Percentiles rank a stretch among this genome's conserved stretches.
Evolutionary conservation across 92 coral and sea anemone genomes (phyloP).

Genomic region (Umimayanthus chanpuru): DNA sequence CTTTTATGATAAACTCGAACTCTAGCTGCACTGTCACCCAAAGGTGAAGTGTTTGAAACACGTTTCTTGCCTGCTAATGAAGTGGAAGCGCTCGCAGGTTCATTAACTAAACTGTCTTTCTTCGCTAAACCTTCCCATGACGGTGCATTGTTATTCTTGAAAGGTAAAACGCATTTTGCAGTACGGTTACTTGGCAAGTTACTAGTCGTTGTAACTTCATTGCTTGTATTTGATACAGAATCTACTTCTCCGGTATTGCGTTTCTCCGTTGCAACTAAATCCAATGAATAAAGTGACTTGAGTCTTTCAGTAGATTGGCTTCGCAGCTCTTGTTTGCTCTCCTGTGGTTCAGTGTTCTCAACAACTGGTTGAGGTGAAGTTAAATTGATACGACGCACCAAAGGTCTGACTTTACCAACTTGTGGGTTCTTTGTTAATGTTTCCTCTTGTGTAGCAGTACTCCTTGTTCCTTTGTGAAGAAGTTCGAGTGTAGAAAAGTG

Average conservation of each 20-base stretch:
- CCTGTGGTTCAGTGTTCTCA: neutral
- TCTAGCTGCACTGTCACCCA: slow-evolving; percentile 3
- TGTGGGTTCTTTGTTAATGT: slow-evolving; percentile 16
- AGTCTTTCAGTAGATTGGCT: neutral
- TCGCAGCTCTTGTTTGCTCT: neutral
- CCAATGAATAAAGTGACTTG: neutral
- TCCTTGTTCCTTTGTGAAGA: slow-evolving; percentile 64
- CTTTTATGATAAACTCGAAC: slow-evolving; percentile 13
- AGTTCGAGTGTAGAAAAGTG: slow-evolving; percentile 69
- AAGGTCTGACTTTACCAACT: slow-evolving; percentile 32
- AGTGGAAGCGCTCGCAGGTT: neutral
- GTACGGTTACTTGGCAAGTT: neutral
- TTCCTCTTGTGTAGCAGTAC: slow-evolving; percentile 3
- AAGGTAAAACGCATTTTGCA: neutral
- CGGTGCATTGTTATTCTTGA: neutral
- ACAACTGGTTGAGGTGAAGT: neutral
- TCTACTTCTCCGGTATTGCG: neutral
- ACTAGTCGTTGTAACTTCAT: neutral
- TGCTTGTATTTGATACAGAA: neutral
- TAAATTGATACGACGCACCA: slow-evolving; percentile 17
- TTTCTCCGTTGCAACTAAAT: neutral
- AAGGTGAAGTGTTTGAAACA: neutral
- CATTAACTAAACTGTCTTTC: neutral
- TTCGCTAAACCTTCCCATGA: neutral
- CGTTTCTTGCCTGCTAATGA: neutral